A percentile compares a stretch with the other conserved stretches of the same genome.
Evolutionary conservation across 1,140 invertebrate species (phyloP).

Genomic region (Diuraphis noxia): DNA sequence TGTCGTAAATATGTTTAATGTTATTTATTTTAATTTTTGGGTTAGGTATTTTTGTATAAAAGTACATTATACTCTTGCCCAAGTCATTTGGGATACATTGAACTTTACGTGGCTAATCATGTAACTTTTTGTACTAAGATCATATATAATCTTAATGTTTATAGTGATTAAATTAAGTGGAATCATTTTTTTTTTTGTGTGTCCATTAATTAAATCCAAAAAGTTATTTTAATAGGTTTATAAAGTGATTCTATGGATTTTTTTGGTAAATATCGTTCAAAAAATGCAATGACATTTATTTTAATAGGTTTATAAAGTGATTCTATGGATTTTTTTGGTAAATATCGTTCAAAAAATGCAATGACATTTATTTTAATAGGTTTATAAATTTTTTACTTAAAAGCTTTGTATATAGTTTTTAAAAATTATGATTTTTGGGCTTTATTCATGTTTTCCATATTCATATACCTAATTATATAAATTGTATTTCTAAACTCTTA

Average conservation of each 20-base stretch:
- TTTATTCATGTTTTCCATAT: not conserved
- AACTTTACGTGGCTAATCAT: not conserved
- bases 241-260: too few species aligned
- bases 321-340: too few species aligned
- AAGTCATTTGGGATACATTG: not conserved
- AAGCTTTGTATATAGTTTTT: not conserved
- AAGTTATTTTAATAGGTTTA: slow-evolving; percentile 2
- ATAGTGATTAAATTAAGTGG: not conserved
- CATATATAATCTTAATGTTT: not conserved
- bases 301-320: too few species aligned
- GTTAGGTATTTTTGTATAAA: not conserved
- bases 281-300: too few species aligned
- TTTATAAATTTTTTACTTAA: not conserved
- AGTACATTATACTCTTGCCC: not conserved
- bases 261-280: too few species aligned
- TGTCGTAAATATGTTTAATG: not conserved
- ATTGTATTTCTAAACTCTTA: too few species aligned
- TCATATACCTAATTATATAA: not conserved
- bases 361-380: too few species aligned
- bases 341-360: too few species aligned
- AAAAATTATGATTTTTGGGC: not conserved
- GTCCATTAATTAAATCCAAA: not conserved
- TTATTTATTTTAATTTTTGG: not conserved
- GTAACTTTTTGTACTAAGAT: not conserved
- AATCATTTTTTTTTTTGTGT: not conserved